Percentiles rank a stretch among this genome's conserved stretches.
Evolutionary conservation across 2,888 invertebrate species (phyloP).

Genomic region (Dryomyza anilis): DNA sequence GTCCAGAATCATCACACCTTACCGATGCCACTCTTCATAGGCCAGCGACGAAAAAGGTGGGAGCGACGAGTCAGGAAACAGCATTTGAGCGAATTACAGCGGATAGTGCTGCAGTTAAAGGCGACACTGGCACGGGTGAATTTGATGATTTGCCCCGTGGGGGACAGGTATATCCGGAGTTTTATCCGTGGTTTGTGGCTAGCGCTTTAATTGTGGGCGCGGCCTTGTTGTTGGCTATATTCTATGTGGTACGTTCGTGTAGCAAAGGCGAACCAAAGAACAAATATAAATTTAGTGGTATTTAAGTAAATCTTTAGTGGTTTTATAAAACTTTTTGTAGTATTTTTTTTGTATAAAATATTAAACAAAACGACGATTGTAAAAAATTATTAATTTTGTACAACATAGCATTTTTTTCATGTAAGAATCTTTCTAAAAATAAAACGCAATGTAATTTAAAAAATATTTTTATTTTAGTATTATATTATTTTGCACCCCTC

Average conservation of each 20-base stretch:
- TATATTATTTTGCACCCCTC: too few species aligned
- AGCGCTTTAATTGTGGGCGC: slow-evolving; percentile 42
- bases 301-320: too few species aligned
- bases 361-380: background rate
- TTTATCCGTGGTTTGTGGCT: slow-evolving; percentile 51
- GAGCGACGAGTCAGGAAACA: too few species aligned
- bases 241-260: slow-evolving; percentile 43
- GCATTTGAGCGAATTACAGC: slow-evolving; percentile 32
- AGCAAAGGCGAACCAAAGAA: slow-evolving; percentile 42
- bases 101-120: slow-evolving; percentile 23
- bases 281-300: slow-evolving; percentile 47
- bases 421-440: too few species aligned
- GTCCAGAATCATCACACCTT: slow-evolving; percentile 44
- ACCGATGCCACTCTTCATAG: background rate
- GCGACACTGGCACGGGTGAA: slow-evolving; percentile 27
- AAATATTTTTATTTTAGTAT: too few species aligned
- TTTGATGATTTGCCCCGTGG: background rate
- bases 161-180: slow-evolving; percentile 38
- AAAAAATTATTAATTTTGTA: too few species aligned
- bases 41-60: slow-evolving; percentile 27
- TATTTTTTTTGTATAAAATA: background rate
- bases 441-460: too few species aligned
- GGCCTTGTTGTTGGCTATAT: slow-evolving; percentile 41
- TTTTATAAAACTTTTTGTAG: background rate
- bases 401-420: too few species aligned